Base-by-base conservation (phyloP, 2,113 vertebrate species). In the Rhea pennata region DNA sequence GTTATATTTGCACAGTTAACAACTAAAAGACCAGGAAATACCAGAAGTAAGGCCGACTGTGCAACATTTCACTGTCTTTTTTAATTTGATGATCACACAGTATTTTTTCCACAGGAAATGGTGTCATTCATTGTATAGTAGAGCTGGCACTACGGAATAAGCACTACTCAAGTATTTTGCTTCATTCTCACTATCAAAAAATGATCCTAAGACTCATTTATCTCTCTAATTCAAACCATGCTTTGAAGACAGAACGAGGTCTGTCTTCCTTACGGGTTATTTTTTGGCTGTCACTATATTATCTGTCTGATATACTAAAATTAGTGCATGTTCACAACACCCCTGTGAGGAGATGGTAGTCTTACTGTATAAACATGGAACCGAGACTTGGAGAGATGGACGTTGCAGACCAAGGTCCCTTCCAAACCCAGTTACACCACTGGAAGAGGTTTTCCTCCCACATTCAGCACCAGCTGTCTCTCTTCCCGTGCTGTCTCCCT, bases 401-500 rank as follows among this genome's bases (percentile, higher is more conserved):
- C 51, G 71, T 12, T 92, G 93, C 59, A 92, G 94, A 96, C 94
- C 95, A 88, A 96, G 93, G 94, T 95, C 87, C 59, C 54, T 86
- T 90, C 93, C 96, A 96, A 95, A 95, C 67, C 50, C 75, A 76
- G 71, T 59, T 62, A 70, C 2, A 1, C 50, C 1, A 29, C 67
- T 70, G 76, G 79, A 88, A 71, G 78, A 94, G 90, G 54, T 83
- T 91, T 74, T 91, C 94, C 95, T 96, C 93, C 95, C 94, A 96
- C 94, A 69, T 81, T 94, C 2, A 0, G 85, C 75, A 88, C 95
- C 95, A 96, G 95, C 90, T 96, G 93, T 90, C 92, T 92, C 93
- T 92, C 96, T 95, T 95, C 90, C 96, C 94, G 79, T 77, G 78
- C 74, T 91, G 71, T 73, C 84, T 96, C 93, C 81, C 85, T 95